phyloP scores from a whole-genome alignment of 1,140 invertebrate genomes.

The Ips typographus region DNA sequence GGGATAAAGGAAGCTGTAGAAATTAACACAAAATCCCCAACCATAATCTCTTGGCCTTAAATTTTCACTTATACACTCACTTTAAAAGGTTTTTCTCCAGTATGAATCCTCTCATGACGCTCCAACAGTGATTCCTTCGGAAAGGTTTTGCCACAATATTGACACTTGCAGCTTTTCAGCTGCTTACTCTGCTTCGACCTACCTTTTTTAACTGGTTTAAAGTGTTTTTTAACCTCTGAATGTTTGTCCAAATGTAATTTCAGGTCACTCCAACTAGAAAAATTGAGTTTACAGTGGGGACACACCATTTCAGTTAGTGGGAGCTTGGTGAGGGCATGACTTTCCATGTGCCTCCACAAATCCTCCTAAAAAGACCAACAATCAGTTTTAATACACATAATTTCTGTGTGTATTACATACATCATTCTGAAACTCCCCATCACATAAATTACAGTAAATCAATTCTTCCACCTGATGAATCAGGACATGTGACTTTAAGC shows the following conservation, averaged over 20 bases:
- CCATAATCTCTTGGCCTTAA: background rate
- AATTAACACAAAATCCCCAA: background rate
- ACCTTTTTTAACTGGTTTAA: slow-evolving; percentile 1
- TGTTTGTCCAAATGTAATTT: slow-evolving; percentile 54
- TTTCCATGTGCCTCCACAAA: slow-evolving; percentile 57
- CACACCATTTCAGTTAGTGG: slow-evolving; percentile 37
- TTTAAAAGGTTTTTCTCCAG: slow-evolving; percentile 65
- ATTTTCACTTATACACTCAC: slow-evolving; percentile 47
- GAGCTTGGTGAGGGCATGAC: slow-evolving; percentile 53
- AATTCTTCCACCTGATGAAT: slow-evolving; percentile 70
- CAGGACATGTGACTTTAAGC: slow-evolving; percentile 70
- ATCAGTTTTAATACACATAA: background rate
- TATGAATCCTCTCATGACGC: slow-evolving; percentile 64
- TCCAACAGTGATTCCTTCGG: slow-evolving; percentile 61
- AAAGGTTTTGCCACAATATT: slow-evolving; percentile 59
- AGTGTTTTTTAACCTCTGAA: background rate
- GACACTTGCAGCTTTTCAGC: slow-evolving; percentile 51
- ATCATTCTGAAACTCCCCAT: slow-evolving; percentile 67
- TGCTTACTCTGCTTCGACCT: slow-evolving; percentile 38
- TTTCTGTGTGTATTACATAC: slow-evolving; percentile 48
- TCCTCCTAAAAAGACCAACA: slow-evolving; percentile 52
- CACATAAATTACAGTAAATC: slow-evolving; percentile 68
- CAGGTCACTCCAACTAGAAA: slow-evolving; percentile 37
- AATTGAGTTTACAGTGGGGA: slow-evolving; percentile 46
- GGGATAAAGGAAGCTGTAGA: no score